Evolutionary conservation across 64 coral and sea anemone species (phyloP), one percentile per base, ranked within the genome.

Genomic region (Platygyra sinensis): DNA sequence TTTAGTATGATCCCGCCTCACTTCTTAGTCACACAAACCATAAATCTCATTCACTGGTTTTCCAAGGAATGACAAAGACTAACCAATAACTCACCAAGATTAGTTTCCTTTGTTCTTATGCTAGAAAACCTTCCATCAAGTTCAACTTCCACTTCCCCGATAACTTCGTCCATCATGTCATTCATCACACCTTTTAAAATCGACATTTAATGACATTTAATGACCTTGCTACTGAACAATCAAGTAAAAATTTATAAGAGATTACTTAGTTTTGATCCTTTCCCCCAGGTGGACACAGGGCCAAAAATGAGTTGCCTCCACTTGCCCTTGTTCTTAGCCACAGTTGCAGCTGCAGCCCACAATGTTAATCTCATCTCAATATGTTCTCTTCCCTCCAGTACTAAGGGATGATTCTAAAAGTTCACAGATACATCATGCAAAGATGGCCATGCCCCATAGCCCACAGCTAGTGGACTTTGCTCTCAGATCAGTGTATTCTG

Each of bases 71-170:
- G 79, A 12, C 42, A 60, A 50, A 14, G 38, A 27, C 4, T 0
- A 27, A 52, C 11, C 17, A 33, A 51, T n/a, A 36, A 11, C 42
- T 46, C 89, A 90, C 95, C 95, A 73, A 96, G 60, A 69, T 93
- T 96, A 57, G 95, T 90, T 77, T 96, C 95, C 42, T 86, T 90
- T 82, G 88, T 96, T 80, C 95, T 74, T 29, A 96, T 89, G 36
- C 71, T 93, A 61, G 91, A 77, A 93, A 96, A 96, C 22, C 87
- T 90, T 4, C 95, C 95, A 90, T 96, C 95, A 25, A 96, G 84
- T 25, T 96, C 95, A 69, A 90, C 88, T 24, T 96, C 91, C 19
- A 94, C 46, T 33, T 94, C 81, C 82, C 95, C 95, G 30, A 96
- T 74, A 16, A 62, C 75, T 72, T 96, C 95, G 78, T 96, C 95